These are phyloP conservation scores for Falco columbarius DNA, from an alignment of 2,797 vertebrate genomes.

Conservation along the genomic window DNA sequence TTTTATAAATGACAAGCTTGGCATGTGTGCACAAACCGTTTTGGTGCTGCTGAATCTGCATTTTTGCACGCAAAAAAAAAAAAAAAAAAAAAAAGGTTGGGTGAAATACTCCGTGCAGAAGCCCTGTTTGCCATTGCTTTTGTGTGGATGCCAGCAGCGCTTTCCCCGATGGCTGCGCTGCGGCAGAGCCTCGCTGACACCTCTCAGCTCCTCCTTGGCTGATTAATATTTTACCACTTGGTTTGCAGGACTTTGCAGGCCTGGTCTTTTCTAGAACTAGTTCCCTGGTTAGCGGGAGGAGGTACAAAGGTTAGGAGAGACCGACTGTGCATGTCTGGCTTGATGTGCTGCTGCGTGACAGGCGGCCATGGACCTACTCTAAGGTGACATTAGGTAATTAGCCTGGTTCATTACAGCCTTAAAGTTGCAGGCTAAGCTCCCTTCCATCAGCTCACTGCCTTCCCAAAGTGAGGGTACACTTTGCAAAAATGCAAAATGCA, in stretches of 20 bases:
- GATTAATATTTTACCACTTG: background rate
- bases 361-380: background rate
- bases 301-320: constrained; percentile 34
- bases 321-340: background rate
- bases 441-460: rapidly evolving
- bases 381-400: constrained; percentile 23
- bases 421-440: background rate
- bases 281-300: background rate
- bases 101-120: background rate
- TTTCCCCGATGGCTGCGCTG: rapidly evolving
- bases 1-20: constrained; percentile 72
- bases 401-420: background rate
- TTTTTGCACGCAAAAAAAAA: constrained; percentile 42
- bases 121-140: background rate
- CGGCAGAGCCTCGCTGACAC: background rate
- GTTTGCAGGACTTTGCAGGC: background rate
- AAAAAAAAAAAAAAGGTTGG: background rate
- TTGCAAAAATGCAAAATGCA: background rate
- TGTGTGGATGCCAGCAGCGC: background rate
- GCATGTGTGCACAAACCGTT: constrained; percentile 64
- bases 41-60: constrained; percentile 71
- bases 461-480: background rate
- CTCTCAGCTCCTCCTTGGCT: background rate
- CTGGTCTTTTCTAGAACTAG: background rate
- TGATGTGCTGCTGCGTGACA: background rate